phyloP scores from a whole-genome alignment of 1,140 invertebrate species.

The Steinernema feltiae region DNA sequence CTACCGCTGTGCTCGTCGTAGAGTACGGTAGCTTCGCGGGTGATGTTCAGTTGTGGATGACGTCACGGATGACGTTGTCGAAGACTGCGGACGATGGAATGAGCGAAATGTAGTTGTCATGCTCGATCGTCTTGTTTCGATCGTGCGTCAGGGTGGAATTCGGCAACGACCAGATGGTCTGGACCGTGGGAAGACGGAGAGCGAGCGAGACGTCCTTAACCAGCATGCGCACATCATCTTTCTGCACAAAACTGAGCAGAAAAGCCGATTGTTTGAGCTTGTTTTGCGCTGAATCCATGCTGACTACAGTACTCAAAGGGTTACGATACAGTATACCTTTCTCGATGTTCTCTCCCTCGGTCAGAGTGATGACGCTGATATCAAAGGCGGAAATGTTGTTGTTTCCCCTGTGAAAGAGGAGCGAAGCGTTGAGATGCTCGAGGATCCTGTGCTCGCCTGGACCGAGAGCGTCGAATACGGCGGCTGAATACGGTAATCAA shows the following conservation, averaged over 20 bases:
- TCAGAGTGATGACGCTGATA: background rate
- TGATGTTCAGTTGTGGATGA: slow-evolving; percentile 41
- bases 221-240: background rate
- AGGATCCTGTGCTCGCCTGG: background rate
- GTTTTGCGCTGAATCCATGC: background rate
- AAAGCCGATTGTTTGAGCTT: background rate
- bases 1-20: slow-evolving; percentile 49
- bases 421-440: background rate
- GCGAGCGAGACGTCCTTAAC: background rate
- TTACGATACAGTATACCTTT: background rate
- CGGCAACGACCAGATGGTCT: background rate
- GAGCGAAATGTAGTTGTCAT: slow-evolving; percentile 37
- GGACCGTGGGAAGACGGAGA: background rate
- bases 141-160: background rate
- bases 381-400: background rate
- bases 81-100: slow-evolving; percentile 40
- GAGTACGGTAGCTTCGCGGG: slow-evolving; percentile 36
- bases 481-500: background rate
- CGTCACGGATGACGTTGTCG: slow-evolving; percentile 41
- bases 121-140: background rate
- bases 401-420: background rate
- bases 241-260: background rate
- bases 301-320: background rate
- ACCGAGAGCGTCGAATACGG: background rate
- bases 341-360: background rate